A percentile compares a stretch with the other conserved stretches of the same genome.
Evolutionary conservation across 2,888 invertebrate species (phyloP).

Genomic region (Hipparchia sbordonii): DNA sequence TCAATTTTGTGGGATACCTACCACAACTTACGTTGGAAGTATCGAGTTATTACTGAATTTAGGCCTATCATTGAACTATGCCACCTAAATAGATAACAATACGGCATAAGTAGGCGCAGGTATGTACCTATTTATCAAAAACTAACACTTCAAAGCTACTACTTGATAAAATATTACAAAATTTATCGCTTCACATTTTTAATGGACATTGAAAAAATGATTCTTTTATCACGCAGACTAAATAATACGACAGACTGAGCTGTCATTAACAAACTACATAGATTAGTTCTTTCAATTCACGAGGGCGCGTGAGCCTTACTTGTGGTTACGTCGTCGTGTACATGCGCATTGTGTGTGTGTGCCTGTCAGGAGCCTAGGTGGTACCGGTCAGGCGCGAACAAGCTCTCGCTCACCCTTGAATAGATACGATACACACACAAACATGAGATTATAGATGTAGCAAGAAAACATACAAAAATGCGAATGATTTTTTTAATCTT

Average conservation of each 20-base stretch:
- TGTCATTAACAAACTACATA: neutral
- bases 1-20: neutral
- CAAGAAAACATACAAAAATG: too few species aligned
- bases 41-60: neutral
- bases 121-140: conserved; percentile 7
- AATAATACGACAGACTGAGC: neutral
- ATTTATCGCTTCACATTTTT: conserved; percentile 25
- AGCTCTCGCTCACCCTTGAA: too few species aligned
- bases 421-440: too few species aligned
- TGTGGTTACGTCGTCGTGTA: too few species aligned
- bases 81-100: conserved; percentile 10
- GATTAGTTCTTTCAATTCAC: neutral
- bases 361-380: too few species aligned
- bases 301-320: too few species aligned
- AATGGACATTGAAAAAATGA: conserved; percentile 12
- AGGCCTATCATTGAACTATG: neutral
- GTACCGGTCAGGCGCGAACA: too few species aligned
- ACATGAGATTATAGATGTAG: too few species aligned
- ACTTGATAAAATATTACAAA: conserved; percentile 26
- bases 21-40: neutral
- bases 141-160: conserved; percentile 10
- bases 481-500: too few species aligned
- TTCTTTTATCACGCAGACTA: neutral
- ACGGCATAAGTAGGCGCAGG: neutral
- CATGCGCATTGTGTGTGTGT: too few species aligned